Base-by-base conservation (phyloP, 2,113 vertebrate species). In the Atrichornis clamosus region DNA sequence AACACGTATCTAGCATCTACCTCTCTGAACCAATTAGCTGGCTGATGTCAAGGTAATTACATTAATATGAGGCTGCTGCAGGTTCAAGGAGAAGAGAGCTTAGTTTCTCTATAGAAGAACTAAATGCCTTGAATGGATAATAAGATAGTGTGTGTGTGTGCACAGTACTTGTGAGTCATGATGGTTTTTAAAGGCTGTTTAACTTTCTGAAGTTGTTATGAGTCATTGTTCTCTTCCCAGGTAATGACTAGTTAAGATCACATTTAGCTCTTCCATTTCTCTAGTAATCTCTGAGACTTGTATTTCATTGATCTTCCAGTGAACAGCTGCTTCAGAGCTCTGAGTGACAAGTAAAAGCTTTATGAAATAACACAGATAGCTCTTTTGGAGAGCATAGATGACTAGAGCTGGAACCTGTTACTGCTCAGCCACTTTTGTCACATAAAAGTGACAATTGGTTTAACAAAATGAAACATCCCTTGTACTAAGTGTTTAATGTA, bases 221-320 rank as follows among this genome's bases (percentile, higher is more conserved):
- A 84, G 69, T 96, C 87, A 87, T 88, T 96, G 92, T 92, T 96
- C 93, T 96, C 74, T 95, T 95, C 90, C 62, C 58, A 86, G 84
- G 95, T 95, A 93, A 87, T 96, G 77, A 97, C 76, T 94, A 94
- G 84, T 95, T 93, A 82, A 94, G 88, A 93, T 87, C 91, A 39
- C 52, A 89, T 92, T 96, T 96, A 97, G 56, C 80, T 92, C 73
- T 70, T 95, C 59, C 59, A 59, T 84, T 95, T 96, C 73, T 75
- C 84, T 80, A 50, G 93, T 75, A 58, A 47, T 91, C 84, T 97
- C 89, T 42, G 56, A 74, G 90, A 68, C 55, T 78, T 73, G 58
- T 49, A 88, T 85, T 90, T 91, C 87, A 95, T 85, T 96, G 95
- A 97, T 96, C 90, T 88, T 79, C 68, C 72, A 47, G 49, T 44